Conservation (phyloP, 2,888 invertebrate genomes). For the Cryptocephalus moraei region DNA sequence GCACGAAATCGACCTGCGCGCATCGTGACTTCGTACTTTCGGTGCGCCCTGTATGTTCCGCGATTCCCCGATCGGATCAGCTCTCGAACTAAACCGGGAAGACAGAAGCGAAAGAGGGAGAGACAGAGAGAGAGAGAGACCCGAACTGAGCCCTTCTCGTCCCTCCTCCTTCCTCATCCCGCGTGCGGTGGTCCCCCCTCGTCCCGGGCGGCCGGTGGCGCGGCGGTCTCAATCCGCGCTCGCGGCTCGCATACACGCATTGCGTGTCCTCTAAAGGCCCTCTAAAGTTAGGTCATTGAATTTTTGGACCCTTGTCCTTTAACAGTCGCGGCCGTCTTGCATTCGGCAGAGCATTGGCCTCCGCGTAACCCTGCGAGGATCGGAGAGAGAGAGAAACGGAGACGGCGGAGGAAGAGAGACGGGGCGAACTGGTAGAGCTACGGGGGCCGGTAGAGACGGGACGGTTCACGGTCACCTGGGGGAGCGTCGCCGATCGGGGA, state of each 20-base stretch:
- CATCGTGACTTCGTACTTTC: background rate
- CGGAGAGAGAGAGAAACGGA: background rate
- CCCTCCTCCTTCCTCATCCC: background rate
- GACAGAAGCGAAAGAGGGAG: no score
- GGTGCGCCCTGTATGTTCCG: background rate
- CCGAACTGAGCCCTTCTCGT: background rate
- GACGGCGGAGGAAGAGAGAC: constrained; percentile 3
- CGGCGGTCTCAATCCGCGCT: constrained; percentile 7
- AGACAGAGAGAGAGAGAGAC: background rate
- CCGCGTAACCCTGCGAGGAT: constrained; percentile 13
- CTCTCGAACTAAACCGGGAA: no score
- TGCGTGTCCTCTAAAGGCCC: constrained; percentile 41
- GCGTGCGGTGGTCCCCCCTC: constrained; percentile 1
- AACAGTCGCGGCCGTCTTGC: constrained; percentile 28
- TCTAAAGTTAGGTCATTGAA: constrained; percentile 43
- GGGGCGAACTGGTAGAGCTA: background rate
- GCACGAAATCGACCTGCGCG: no score
- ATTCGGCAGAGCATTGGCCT: constrained; percentile 28
- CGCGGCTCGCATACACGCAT: constrained; percentile 29
- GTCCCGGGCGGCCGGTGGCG: background rate
- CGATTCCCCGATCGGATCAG: background rate
- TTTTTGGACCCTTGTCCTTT: constrained; percentile 41
- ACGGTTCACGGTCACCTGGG: no score
- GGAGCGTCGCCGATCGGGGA: no score
- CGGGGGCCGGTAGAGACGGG: background rate